Evolutionary conservation across 2,888 invertebrate species (phyloP).

Genomic region (Rhopalosiphum nymphaeae): DNA sequence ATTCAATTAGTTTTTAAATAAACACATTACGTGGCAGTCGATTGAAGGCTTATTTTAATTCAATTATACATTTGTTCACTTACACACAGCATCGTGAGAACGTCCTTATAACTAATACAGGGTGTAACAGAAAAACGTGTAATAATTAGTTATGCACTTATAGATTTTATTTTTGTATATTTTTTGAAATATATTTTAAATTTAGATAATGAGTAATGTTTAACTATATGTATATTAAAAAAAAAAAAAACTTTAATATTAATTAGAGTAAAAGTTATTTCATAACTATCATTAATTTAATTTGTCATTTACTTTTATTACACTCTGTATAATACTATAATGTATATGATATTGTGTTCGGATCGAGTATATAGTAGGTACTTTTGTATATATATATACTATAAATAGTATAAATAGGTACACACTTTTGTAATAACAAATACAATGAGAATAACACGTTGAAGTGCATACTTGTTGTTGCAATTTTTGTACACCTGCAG

Average conservation of each 20-base stretch:
- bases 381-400: too few species aligned
- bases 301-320: background rate
- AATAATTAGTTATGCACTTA: background rate
- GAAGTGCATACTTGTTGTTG: background rate
- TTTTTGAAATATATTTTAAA: background rate
- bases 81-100: constrained; percentile 22
- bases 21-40: background rate
- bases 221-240: too few species aligned
- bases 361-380: background rate
- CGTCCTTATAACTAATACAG: background rate
- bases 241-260: background rate
- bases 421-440: background rate
- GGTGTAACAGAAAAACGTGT: background rate
- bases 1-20: constrained; percentile 11
- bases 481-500: background rate
- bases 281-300: background rate
- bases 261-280: background rate
- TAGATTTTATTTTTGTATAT: background rate
- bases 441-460: background rate
- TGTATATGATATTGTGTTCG: background rate
- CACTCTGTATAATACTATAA: background rate
- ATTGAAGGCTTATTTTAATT: background rate
- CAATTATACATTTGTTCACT: background rate
- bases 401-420: too few species aligned
- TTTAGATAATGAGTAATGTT: background rate